Percentiles rank a stretch among this genome's conserved stretches.
These are phyloP conservation scores for Herpailurus yagouaroundi DNA, from an alignment of 2,113 vertebrate genomes.

Conservation along the genomic window DNA sequence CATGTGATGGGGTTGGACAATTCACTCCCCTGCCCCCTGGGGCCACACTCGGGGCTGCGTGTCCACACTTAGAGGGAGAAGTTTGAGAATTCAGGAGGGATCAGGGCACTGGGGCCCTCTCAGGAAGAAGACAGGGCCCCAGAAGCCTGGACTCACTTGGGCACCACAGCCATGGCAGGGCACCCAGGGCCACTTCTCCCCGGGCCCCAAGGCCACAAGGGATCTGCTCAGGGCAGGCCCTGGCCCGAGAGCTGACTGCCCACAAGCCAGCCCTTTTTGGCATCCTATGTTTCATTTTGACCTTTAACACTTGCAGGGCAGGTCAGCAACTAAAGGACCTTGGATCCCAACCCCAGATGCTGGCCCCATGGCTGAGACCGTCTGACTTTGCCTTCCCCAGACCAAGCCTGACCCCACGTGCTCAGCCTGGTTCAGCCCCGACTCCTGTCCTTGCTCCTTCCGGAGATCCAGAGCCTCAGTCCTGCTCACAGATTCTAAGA, in stretches of 20 bases:
- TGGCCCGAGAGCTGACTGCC: not conserved
- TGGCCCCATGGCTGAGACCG: not conserved
- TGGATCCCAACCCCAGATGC: not conserved
- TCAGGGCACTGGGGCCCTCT: not conserved
- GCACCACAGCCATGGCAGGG: not conserved
- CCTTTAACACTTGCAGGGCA: not conserved
- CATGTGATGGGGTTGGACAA: not conserved
- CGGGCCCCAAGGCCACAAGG: not conserved
- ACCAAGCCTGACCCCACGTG: not conserved
- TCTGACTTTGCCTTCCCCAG: not conserved
- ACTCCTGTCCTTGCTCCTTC: not conserved
- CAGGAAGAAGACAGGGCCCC: not conserved
- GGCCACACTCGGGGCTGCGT: not conserved
- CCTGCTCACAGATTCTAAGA: not conserved
- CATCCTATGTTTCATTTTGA: not conserved
- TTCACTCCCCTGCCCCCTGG: not conserved
- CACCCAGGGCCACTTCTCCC: not conserved
- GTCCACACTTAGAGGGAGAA: not conserved
- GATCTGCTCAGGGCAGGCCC: not conserved
- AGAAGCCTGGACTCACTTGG: not conserved
- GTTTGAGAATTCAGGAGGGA: not conserved
- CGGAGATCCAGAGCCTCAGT: not conserved
- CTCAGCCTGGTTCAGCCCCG: too few species aligned
- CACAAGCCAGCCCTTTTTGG: not conserved
- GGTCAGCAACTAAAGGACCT: not conserved